Evolutionary conservation across 2,888 invertebrate genomes (phyloP), one percentile per base, ranked within the genome.

Genomic region (Lagria hirta): DNA sequence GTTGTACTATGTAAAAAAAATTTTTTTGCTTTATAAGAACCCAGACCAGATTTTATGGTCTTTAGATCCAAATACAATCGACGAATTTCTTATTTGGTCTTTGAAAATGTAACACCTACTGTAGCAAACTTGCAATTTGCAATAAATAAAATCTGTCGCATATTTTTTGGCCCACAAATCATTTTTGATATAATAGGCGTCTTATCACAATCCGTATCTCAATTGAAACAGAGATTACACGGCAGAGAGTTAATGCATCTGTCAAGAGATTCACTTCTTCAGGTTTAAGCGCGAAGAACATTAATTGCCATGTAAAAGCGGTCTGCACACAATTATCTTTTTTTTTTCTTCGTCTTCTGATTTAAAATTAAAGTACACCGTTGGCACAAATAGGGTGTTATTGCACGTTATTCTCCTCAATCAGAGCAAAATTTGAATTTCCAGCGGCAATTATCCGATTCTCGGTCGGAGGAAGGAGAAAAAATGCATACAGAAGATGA

Each of bases 211-310:
- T 46, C 27, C 32, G 35, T 35, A 46, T 46, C 46, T 36, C 45
- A 45, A 40, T 60, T 63, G 62, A 62, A 62, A 61, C 55, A 52
- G 55, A 60, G 55, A 62, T 62, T 62, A 57, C 60, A 53, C 54
- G 56, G 54, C 57, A 52, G 55, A 56, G 55, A 57, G 63, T 62
- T 66, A 66, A 66, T 66, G 66, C 62, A 64, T 62, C 64, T 66
- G 66, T 65, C 65, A 65, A n/a, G 62, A 61, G 62, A 57, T 58
- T 51, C 52, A 55, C 55, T 61, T 59, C 54, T 57, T 59, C 61
- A 55, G 54, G 54, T 56, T 62, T 32, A n/a, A 56, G 61, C 58
- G 58, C 57, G 55, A 49, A 34, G 49, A 52, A 55, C 62, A 60
- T 63, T 64, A 63, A 64, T 64, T 65, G 62, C 59, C 58, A 45